Base-by-base conservation (phyloP, 2,797 vertebrate genomes). In the Coregonus sp. region DNA sequence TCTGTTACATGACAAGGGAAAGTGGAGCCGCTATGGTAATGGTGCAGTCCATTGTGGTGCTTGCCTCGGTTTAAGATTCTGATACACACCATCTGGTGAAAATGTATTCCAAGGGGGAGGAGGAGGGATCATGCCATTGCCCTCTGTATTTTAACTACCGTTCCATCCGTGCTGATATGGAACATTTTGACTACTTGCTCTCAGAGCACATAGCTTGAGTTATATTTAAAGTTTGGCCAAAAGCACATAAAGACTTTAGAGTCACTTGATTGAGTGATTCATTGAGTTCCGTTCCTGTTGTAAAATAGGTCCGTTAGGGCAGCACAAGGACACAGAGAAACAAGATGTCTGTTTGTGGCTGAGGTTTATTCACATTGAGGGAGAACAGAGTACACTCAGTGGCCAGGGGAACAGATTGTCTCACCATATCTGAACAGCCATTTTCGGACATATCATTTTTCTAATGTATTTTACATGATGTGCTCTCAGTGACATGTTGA, bases 231-330 rank as follows among this genome's bases (percentile, higher is more conserved):
- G 18, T 66, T 29, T 66, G 63, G 14, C 37, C 56, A 5, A 63
- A 25, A 74, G 12, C 16, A 18, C 20, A 29, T 75, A 70, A 75
- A 35, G 29, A 71, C 56, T 16, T 71, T 56, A 31, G 20, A 33
- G 11, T 65, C 16, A 31, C 59, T 72, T 40, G 29, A 25, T 33
- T 72, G 33, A 11, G 29, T 54, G 65, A 29, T 59, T 54, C 54
- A 40, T 70, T 52, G 25, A 54, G 31, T 66, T 35, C 15, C 61
- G 20, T 65, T 75, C 75, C 9, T 20, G 66, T 63, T 35, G 29
- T 71, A 31, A 68, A 81, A 70, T 15, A 68, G 80, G 85, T 85
- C 81, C 86, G 69, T 50, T 78, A 37, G 82, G 80, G 79, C 70
- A 72, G 82, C 75, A 37, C 31, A 72, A 63, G 65, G 77, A 59